Evolutionary conservation across 2,888 invertebrate genomes (phyloP), one percentile per base, ranked within the genome.

Genomic region (Siphonodentalium dalli): DNA sequence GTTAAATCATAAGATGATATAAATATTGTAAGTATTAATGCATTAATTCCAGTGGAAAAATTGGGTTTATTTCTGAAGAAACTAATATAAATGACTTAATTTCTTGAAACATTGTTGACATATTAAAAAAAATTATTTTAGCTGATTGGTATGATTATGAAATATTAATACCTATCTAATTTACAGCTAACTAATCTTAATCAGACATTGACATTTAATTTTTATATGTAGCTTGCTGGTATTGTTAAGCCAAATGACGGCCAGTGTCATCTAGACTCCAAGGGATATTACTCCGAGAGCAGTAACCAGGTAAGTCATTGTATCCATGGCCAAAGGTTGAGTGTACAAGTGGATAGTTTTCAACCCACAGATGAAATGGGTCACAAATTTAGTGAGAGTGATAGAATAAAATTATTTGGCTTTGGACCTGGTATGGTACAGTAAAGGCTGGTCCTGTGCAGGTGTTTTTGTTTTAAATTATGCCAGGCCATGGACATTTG

Each of bases 201-300:
- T n/a, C n/a, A n/a, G 13, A 33, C 7, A 35, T 37, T 31, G n/a
- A 44, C 20, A 13, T 27, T 27, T 55, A 34, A 20, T 6, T 33
- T 46, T 29, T 29, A 29, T 4, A 52, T 56, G 21, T 57, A 81
- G 80, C 71, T 82, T 29, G 82, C 79, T 33, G 82, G 82, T n/a
- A 79, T 82, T 31, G 77, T 82, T 4, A 75, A 69, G 15, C 82
- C 82, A 0, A 82, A 82, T 58, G 82, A 82, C 55, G 80, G 79
- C 3, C 15, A 62, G 4, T 82, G 82, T 61, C 81, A 82, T 57
- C 56, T 82, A 61, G 60, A 61, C 37, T 28, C 20, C 3, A 54
- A 68, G 27, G 71, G 72, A 11, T 58, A 65, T 20, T 79, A 80
- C 64, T 77, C 74, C 27, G 72, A 76, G 49, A 75, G 73, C 37